These are phyloP conservation scores for Hapalemur alaotrensis DNA, from an alignment of 2,797 vertebrate genomes.

Conservation along the genomic window DNA sequence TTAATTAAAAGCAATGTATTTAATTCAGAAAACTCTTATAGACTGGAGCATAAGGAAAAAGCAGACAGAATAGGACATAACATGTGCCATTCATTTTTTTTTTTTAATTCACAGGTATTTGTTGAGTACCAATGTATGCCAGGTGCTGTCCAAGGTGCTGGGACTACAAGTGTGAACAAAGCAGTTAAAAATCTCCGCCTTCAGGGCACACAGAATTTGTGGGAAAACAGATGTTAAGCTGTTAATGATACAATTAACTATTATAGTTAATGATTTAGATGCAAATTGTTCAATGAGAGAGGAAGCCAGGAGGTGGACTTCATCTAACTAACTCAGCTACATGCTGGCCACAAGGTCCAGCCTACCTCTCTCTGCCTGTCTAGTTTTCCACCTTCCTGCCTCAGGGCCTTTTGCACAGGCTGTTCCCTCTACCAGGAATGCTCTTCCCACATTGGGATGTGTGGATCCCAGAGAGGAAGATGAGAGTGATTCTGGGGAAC, in stretches of 20 bases:
- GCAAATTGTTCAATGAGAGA: background rate
- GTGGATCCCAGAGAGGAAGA: background rate
- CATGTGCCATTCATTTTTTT: background rate
- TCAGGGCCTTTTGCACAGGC: background rate
- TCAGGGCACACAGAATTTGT: background rate
- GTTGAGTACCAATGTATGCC: background rate
- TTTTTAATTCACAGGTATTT: background rate
- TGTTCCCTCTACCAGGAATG: background rate
- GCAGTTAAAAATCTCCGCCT: background rate
- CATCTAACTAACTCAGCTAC: background rate
- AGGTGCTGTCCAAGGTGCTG: background rate
- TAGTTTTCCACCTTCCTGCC: background rate
- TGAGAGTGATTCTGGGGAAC: background rate
- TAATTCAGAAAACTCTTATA: background rate
- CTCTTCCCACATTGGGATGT: background rate
- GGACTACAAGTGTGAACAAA: background rate
- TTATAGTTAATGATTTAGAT: background rate
- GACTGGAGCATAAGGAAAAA: background rate
- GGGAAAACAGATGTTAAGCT: background rate
- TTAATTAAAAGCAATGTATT: background rate
- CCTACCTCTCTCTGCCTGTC: background rate
- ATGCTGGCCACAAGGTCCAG: background rate
- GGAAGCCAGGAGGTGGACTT: background rate
- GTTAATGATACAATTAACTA: background rate
- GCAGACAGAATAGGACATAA: background rate